These are phyloP conservation scores for Magallana gigas DNA, from an alignment of 1,140 invertebrate genomes.

Conservation along the genomic window DNA sequence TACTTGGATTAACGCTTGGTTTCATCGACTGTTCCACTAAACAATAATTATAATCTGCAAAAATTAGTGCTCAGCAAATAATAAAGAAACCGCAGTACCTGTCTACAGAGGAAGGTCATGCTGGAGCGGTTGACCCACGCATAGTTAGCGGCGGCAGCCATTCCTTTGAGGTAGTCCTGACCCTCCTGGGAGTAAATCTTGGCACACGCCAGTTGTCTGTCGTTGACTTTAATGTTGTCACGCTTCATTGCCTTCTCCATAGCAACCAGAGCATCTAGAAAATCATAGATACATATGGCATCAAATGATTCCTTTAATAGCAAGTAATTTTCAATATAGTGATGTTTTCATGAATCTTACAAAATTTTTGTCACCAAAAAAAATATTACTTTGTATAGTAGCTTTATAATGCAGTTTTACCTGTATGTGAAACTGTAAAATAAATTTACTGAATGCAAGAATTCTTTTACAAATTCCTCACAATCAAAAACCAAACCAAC, in stretches of 20 bases:
- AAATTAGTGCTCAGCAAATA: no score
- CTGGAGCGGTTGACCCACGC: slow-evolving; percentile 99
- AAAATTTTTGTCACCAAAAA: no score
- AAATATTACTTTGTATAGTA: no score
- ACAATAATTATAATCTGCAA: no score
- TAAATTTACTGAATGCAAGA: no score
- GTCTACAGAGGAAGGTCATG: slow-evolving; percentile 98
- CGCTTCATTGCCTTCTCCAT: slow-evolving; percentile 99
- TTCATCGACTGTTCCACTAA: no score
- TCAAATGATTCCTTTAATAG: not conserved
- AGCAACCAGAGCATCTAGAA: slow-evolving; percentile 93
- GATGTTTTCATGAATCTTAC: not conserved
- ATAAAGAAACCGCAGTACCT: slow-evolving; percentile 81
- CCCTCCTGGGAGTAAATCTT: slow-evolving; percentile 92
- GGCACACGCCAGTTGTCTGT: slow-evolving; percentile 98
- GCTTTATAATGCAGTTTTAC: no score
- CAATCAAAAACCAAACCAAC: not conserved
- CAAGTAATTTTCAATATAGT: no score
- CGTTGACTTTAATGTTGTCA: slow-evolving; percentile 98
- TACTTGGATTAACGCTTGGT: no score
- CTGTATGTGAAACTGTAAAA: not conserved
- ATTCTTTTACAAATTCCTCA: no score
- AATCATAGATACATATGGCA: not conserved
- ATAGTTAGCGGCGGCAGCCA: slow-evolving; percentile 99
- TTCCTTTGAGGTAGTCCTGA: slow-evolving; percentile 98